Conservation (phyloP, 2,797 vertebrate species). For the Rhodeus uyekii region DNA sequence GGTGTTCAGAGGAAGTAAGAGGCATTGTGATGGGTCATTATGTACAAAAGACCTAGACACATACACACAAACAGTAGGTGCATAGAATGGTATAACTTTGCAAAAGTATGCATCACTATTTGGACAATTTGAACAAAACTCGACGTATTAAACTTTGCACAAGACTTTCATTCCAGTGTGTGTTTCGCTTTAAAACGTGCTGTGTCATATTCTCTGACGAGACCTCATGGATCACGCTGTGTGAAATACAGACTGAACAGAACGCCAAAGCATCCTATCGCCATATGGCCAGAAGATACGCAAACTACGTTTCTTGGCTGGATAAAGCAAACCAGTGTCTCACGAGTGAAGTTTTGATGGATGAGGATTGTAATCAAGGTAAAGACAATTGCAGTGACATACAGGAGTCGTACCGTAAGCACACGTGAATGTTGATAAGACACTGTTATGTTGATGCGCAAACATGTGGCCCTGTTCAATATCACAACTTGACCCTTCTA, state of each 20-base stretch:
- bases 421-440: not conserved
- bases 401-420: not conserved
- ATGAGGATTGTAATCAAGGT: not conserved
- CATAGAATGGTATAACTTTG: slow-evolving; percentile 1
- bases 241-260: no score
- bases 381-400: not conserved
- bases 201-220: not conserved
- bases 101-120: not conserved
- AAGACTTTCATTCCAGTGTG: not conserved
- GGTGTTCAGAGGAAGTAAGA: slow-evolving; percentile 6
- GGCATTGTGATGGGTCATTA: not conserved
- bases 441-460: not conserved
- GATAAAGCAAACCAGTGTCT: not conserved
- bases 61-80: slow-evolving; percentile 19
- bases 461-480: not conserved
- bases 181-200: not conserved
- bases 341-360: not conserved
- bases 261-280: no score
- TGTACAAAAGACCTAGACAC: slow-evolving; percentile 12
- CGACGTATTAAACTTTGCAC: not conserved
- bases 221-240: no score
- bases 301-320: no score
- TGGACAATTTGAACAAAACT: not conserved
- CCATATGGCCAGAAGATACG: no score
- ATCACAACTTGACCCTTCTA: not conserved